Percentiles rank a stretch among this genome's conserved stretches.
These are phyloP conservation scores for Poeciliopsis infans DNA, from an alignment of 2,797 vertebrate genomes.

Conservation along the genomic window DNA sequence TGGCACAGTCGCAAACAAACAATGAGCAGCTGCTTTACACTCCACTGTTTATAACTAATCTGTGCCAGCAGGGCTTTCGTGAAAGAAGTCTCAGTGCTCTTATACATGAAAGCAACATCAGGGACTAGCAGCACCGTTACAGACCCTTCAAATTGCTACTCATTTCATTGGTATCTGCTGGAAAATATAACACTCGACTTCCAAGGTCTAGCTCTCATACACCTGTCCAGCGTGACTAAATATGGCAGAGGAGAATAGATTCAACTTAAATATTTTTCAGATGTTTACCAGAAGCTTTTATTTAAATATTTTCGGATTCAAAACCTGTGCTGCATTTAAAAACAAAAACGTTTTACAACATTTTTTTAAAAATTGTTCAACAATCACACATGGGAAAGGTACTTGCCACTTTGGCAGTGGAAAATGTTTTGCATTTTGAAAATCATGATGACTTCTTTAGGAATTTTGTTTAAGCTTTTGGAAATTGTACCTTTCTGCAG, in stretches of 20 bases:
- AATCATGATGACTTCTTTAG: background rate
- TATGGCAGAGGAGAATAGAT: background rate
- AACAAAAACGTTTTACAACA: background rate
- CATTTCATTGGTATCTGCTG: background rate
- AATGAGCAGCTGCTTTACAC: constrained; percentile 7
- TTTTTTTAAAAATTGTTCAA: background rate
- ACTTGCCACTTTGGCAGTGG: background rate
- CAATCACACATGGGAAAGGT: background rate
- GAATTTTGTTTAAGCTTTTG: background rate
- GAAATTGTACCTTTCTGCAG: background rate
- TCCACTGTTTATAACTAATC: constrained; percentile 1
- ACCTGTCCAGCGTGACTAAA: background rate
- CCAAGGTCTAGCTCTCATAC: background rate
- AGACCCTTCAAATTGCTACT: background rate
- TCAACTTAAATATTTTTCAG: background rate
- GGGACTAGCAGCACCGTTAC: background rate
- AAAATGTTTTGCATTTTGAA: no score
- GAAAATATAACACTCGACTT: background rate
- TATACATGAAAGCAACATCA: background rate
- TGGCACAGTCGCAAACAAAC: background rate
- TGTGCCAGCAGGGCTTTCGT: background rate
- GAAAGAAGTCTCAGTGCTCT: background rate
- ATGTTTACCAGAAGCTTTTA: background rate
- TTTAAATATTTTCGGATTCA: background rate
- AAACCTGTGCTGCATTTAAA: background rate